Evolutionary conservation across 2,113 vertebrate species (phyloP).

Genomic region (Mus pahari): DNA sequence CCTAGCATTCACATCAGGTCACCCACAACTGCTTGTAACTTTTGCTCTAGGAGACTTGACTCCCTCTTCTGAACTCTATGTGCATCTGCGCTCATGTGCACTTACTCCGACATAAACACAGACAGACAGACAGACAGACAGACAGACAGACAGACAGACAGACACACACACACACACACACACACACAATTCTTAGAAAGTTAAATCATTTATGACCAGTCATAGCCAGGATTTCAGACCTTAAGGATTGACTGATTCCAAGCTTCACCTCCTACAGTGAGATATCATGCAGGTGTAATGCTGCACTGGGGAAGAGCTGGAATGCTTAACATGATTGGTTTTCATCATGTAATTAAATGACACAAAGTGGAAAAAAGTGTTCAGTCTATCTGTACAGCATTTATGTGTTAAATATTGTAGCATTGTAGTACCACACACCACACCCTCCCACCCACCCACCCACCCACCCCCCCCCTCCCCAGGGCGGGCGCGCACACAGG

Average conservation of each 20-base stretch:
- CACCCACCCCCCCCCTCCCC: no score
- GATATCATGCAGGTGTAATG: background rate
- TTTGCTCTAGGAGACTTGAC: background rate
- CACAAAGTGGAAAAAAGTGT: background rate
- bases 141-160: no score
- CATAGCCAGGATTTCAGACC: background rate
- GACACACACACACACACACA: background rate
- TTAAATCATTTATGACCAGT: background rate
- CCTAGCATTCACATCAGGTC: background rate
- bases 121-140: background rate
- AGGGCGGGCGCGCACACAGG: no score
- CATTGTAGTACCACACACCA: background rate
- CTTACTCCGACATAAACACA: background rate
- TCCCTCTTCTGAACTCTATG: background rate
- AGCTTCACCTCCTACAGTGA: background rate
- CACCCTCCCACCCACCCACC: background rate
- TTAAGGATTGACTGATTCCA: background rate
- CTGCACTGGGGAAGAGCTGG: background rate
- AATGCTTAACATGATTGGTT: background rate
- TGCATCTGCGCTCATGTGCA: background rate
- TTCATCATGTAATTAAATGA: background rate
- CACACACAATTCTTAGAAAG: no score
- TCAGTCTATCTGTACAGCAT: background rate
- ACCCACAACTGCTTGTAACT: background rate
- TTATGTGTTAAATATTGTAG: background rate